phyloP scores from a whole-genome alignment of 30 jellyfish, hydroid and myxozoan genomes.

The Hydractinia echinata region DNA sequence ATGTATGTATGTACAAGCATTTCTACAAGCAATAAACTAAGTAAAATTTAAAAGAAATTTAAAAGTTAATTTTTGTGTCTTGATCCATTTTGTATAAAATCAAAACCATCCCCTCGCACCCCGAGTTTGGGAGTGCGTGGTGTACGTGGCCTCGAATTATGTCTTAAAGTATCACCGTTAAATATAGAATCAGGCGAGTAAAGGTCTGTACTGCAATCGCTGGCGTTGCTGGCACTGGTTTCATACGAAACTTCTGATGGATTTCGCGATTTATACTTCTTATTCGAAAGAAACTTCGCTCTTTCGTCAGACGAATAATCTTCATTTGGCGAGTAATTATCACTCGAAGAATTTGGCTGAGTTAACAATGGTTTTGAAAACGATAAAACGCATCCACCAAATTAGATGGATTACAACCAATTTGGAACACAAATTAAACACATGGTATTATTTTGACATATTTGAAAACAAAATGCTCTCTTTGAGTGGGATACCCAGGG shows the following conservation, averaged over 20 bases:
- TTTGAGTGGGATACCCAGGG: too few species aligned
- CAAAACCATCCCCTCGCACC: constrained; percentile 14
- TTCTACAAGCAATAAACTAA: too few species aligned
- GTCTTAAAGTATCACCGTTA: constrained; percentile 3
- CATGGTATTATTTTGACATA: too few species aligned
- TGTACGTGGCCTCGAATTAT: constrained; percentile 4
- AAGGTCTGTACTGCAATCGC: constrained; percentile 2
- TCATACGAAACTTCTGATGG: neutral
- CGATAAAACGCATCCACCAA: too few species aligned
- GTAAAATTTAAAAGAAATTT: too few species aligned
- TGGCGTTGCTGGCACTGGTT: neutral
- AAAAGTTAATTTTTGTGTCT: too few species aligned
- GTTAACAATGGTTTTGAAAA: too few species aligned
- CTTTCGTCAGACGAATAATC: constrained; percentile 3
- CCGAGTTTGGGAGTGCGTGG: neutral
- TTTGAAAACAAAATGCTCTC: too few species aligned
- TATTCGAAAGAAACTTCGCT: neutral
- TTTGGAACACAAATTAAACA: too few species aligned
- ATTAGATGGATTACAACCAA: too few species aligned
- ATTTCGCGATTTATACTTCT: neutral
- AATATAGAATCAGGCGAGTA: neutral
- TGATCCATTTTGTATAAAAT: constrained; percentile 11
- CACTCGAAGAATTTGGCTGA: neutral
- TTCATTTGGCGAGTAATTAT: neutral
- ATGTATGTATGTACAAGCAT: too few species aligned